Percentiles rank a stretch among this genome's conserved stretches.
These are phyloP conservation scores for Esox lucius DNA, from an alignment of 2,797 vertebrate species.

Conservation along the genomic window DNA sequence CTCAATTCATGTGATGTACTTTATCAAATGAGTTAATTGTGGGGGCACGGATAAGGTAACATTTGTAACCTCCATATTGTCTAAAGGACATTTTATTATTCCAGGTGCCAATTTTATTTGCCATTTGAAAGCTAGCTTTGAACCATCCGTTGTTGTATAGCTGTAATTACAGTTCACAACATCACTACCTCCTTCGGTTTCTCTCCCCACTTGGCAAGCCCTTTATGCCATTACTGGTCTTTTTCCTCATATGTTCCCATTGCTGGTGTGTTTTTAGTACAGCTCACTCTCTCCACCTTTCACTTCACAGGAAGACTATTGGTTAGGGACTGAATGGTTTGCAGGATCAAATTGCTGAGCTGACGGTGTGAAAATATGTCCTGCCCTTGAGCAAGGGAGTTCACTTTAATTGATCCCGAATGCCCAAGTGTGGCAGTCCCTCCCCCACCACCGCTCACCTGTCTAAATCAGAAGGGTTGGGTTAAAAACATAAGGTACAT, in stretches of 20 bases:
- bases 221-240: not conserved
- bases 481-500: no score
- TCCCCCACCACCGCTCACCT: no score
- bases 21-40: not conserved
- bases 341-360: no score
- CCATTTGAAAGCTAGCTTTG: not conserved
- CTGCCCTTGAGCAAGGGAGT: no score
- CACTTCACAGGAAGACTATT: no score
- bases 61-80: not conserved
- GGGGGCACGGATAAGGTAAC: not conserved
- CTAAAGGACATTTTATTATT: not conserved
- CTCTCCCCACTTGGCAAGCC: not conserved
- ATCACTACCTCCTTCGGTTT: not conserved
- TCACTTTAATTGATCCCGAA: no score
- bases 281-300: no score
- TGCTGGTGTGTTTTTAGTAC: not conserved
- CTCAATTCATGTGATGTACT: not conserved
- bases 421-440: no score
- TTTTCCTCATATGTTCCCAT: not conserved
- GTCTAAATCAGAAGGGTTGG: no score
- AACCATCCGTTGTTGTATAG: not conserved
- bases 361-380: no score
- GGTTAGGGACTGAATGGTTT: no score
- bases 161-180: not conserved
- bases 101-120: not conserved